Conservation (phyloP, 1,140 invertebrate species). For the Glossosoma conforme region DNA sequence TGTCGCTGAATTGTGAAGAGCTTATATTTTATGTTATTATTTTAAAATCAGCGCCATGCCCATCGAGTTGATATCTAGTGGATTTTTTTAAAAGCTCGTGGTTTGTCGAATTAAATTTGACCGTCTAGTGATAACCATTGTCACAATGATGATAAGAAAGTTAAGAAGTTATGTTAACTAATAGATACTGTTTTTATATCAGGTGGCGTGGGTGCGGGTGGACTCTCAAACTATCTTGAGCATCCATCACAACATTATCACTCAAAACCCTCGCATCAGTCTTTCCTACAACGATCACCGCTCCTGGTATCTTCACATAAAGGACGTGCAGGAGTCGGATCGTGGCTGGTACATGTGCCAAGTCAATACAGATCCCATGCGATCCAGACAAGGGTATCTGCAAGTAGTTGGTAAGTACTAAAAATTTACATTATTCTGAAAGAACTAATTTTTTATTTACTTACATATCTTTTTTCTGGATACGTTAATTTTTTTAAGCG, state of each 20-base stretch:
- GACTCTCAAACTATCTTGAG: conserved; percentile 88
- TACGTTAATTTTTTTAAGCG: too few species aligned
- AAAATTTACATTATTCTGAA: too few species aligned
- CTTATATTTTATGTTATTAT: too few species aligned
- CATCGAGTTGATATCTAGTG: too few species aligned
- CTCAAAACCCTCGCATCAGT: conserved; percentile 79
- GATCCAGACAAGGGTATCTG: conserved; percentile 74
- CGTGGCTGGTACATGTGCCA: conserved; percentile 83
- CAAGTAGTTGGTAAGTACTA: conserved; percentile 78
- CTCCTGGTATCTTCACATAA: conserved; percentile 82
- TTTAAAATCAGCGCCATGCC: too few species aligned
- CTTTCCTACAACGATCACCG: conserved; percentile 81
- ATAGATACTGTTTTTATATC: conserved; percentile 27
- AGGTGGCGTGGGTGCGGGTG: conserved; percentile 87
- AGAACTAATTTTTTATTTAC: neutral
- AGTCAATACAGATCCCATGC: conserved; percentile 82
- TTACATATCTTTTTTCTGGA: neutral
- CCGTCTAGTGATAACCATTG: too few species aligned
- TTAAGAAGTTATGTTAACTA: too few species aligned
- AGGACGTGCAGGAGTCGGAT: conserved; percentile 71
- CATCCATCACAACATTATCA: conserved; percentile 84
- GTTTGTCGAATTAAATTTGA: neutral
- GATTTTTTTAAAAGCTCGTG: neutral
- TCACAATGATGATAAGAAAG: too few species aligned
- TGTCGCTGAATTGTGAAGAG: too few species aligned